Conservation (phyloP, 2,888 invertebrate genomes). For the Campoplex capitator region DNA sequence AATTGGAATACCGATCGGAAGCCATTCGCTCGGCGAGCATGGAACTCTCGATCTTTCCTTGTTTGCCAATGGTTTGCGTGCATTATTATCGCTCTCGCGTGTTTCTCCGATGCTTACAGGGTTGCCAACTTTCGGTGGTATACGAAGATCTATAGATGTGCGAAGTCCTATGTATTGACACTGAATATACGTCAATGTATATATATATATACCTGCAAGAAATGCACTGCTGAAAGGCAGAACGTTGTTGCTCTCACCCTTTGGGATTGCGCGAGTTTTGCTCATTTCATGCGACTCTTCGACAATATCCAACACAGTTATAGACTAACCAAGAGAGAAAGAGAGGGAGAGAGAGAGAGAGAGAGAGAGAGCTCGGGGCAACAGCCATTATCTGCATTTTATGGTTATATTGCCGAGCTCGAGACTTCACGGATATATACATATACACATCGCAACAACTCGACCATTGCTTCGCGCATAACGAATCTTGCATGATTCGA, state of each 20-base stretch:
- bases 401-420: conserved; percentile 83
- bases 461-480: conserved; percentile 74
- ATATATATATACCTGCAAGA: conserved; percentile 30
- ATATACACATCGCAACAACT: conserved; percentile 67
- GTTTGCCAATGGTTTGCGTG: conserved; percentile 44
- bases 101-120: conserved; percentile 13
- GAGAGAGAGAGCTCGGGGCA: conserved; percentile 74
- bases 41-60: conserved; percentile 33
- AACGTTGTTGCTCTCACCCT: conserved; percentile 62
- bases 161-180: not conserved
- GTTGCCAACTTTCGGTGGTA: conserved; percentile 8
- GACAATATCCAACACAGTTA: conserved; percentile 51
- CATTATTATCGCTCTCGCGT: conserved; percentile 51
- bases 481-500: conserved; percentile 78
- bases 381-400: conserved; percentile 84
- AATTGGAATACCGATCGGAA: conserved; percentile 44
- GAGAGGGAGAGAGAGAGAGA: conserved; percentile 42
- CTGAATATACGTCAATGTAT: conserved; percentile 10
- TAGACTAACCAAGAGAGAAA: conserved; percentile 9
- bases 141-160: not conserved
- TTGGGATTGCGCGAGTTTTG: conserved; percentile 69
- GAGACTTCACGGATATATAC: conserved; percentile 64
- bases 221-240: conserved; percentile 57
- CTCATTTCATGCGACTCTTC: conserved; percentile 75
- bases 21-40: conserved; percentile 25